phyloP scores from a whole-genome alignment of 2,113 vertebrate species.

The Sylvilagus bachmani region DNA sequence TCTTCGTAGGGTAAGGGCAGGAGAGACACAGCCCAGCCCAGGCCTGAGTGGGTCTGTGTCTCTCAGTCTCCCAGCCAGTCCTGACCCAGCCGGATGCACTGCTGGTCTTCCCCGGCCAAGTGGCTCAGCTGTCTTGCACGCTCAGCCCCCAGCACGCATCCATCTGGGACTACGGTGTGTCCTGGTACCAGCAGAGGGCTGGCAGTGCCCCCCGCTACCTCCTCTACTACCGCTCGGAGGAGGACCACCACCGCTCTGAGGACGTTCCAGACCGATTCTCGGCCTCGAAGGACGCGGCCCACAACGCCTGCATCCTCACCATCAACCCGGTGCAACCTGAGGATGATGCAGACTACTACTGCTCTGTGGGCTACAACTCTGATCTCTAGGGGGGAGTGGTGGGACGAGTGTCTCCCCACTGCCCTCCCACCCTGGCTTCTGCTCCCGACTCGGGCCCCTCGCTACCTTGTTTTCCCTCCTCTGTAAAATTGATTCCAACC shows the following conservation, averaged over 20 bases:
- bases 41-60: slow-evolving; percentile 14
- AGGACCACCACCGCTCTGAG: slow-evolving; percentile 52
- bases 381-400: background rate
- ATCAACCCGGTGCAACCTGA: slow-evolving; percentile 79
- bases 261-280: slow-evolving; percentile 76
- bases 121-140: slow-evolving; percentile 73
- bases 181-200: slow-evolving; percentile 81
- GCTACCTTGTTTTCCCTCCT: slow-evolving; percentile 5
- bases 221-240: slow-evolving; percentile 73
- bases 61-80: slow-evolving; percentile 62
- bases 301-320: slow-evolving; percentile 74
- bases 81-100: slow-evolving; percentile 31
- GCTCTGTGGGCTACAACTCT: slow-evolving; percentile 40
- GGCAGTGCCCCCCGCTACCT: slow-evolving; percentile 76
- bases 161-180: slow-evolving; percentile 44
- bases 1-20: background rate
- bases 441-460: background rate
- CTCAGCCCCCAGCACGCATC: slow-evolving; percentile 32
- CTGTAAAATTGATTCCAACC: slow-evolving; percentile 57
- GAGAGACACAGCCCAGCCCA: background rate
- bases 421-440: background rate
- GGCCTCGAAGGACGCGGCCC: background rate
- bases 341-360: slow-evolving; percentile 73
- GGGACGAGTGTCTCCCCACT: background rate
- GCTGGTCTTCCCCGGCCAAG: slow-evolving; percentile 80